Evolutionary conservation across 1,140 invertebrate species (phyloP).

Genomic region (Bombus confusus): DNA sequence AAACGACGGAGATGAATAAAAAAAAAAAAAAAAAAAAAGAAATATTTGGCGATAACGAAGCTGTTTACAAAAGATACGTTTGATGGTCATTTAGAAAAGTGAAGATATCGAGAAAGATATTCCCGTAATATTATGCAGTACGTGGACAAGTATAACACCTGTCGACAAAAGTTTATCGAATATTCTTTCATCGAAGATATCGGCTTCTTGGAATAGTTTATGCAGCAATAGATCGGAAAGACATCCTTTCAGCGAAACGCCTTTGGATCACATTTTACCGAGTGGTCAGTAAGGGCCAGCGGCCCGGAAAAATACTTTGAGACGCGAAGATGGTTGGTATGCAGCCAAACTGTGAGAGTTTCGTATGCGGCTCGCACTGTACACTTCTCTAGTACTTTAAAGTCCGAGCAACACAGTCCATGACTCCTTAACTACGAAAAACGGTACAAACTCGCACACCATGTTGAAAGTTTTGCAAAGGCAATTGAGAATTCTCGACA

Average conservation of each 20-base stretch:
- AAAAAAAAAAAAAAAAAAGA: too few relatives aligned
- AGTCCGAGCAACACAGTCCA: conserved; percentile 45
- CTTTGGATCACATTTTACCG: conserved; percentile 38
- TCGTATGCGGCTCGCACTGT: conserved; percentile 34
- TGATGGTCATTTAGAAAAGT: neutral
- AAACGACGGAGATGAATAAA: too few relatives aligned
- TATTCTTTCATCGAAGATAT: neutral
- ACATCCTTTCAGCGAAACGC: neutral
- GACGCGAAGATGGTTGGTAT: neutral
- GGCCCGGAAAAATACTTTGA: conserved; percentile 15
- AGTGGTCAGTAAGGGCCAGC: neutral
- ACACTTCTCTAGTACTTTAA: conserved; percentile 50
- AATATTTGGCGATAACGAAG: neutral
- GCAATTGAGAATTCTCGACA: conserved; percentile 55
- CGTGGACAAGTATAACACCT: neutral
- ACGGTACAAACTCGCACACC: conserved; percentile 54
- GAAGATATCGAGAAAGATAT: neutral
- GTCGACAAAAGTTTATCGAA: conserved; percentile 1
- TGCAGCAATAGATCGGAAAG: neutral
- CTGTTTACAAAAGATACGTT: neutral
- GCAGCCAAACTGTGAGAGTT: conserved; percentile 7
- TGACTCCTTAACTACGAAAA: conserved; percentile 60
- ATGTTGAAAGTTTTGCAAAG: conserved; percentile 51
- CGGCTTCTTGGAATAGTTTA: conserved; percentile 9
- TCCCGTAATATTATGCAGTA: neutral